Conservation (phyloP, 2,888 invertebrate species). For the Apotomis capreana region DNA sequence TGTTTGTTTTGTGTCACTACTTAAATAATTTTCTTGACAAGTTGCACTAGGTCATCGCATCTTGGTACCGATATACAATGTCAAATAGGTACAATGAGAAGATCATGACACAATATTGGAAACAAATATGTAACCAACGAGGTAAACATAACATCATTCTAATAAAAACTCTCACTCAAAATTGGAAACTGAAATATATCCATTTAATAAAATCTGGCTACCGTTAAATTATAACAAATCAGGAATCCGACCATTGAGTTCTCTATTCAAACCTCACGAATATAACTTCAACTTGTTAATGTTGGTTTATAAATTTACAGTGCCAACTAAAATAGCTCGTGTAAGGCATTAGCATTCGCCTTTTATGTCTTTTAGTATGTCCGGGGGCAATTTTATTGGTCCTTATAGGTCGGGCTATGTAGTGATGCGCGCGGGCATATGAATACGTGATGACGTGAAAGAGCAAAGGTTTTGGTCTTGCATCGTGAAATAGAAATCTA, state of each 20-base stretch:
- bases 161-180: too few relatives aligned
- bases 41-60: too few relatives aligned
- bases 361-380: slow-evolving; percentile 48
- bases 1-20: too few relatives aligned
- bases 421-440: slow-evolving; percentile 30
- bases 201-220: neutral
- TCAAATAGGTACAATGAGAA: too few relatives aligned
- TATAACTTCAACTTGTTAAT: slow-evolving; percentile 42
- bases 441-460: slow-evolving; percentile 33
- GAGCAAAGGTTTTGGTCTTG: slow-evolving; percentile 18
- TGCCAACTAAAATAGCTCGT: slow-evolving; percentile 42
- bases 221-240: neutral
- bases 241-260: slow-evolving; percentile 11
- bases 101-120: too few relatives aligned
- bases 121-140: too few relatives aligned
- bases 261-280: slow-evolving; percentile 34
- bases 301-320: slow-evolving; percentile 41
- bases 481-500: slow-evolving; percentile 16
- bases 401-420: slow-evolving; percentile 39
- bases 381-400: slow-evolving; percentile 44
- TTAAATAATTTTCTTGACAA: too few relatives aligned
- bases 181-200: neutral
- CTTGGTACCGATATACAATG: too few relatives aligned
- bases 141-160: too few relatives aligned
- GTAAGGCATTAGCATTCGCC: slow-evolving; percentile 47